These are phyloP conservation scores for Griposia aprilina DNA, from an alignment of 2,888 invertebrate species.

Conservation along the genomic window DNA sequence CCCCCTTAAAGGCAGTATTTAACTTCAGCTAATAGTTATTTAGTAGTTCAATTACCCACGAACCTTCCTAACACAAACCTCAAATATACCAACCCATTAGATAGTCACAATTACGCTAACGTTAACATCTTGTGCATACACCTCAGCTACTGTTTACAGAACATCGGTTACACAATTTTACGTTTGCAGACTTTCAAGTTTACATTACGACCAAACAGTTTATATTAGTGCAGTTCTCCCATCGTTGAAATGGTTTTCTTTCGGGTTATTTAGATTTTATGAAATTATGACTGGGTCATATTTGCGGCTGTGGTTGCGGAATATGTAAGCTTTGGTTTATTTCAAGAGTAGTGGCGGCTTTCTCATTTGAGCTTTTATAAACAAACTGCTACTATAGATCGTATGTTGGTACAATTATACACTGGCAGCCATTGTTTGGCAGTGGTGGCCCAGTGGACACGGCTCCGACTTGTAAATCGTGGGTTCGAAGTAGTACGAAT, in stretches of 20 bases:
- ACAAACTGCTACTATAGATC: not conserved
- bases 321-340: slow-evolving; percentile 41
- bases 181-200: slow-evolving; percentile 54
- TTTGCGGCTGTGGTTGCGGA: slow-evolving; percentile 31
- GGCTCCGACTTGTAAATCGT: not conserved
- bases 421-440: not conserved
- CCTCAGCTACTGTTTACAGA: slow-evolving; percentile 52
- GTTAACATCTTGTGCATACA: slow-evolving; percentile 52
- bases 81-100: slow-evolving; percentile 52
- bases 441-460: not conserved
- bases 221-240: slow-evolving; percentile 38
- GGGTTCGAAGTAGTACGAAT: too few species aligned
- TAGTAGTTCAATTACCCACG: slow-evolving; percentile 47
- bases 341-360: not conserved
- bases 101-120: slow-evolving; percentile 52
- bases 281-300: slow-evolving; percentile 42
- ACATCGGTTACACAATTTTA: slow-evolving; percentile 62
- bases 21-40: slow-evolving; percentile 42
- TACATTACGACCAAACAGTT: slow-evolving; percentile 57
- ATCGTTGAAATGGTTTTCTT: slow-evolving; percentile 52
- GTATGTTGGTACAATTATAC: not conserved
- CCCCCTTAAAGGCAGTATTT: slow-evolving; percentile 6
- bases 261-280: slow-evolving; percentile 38
- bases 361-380: not conserved
- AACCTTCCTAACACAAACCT: slow-evolving; percentile 36